Conservation (phyloP, 2,113 vertebrate genomes). For the Puma concolor region DNA sequence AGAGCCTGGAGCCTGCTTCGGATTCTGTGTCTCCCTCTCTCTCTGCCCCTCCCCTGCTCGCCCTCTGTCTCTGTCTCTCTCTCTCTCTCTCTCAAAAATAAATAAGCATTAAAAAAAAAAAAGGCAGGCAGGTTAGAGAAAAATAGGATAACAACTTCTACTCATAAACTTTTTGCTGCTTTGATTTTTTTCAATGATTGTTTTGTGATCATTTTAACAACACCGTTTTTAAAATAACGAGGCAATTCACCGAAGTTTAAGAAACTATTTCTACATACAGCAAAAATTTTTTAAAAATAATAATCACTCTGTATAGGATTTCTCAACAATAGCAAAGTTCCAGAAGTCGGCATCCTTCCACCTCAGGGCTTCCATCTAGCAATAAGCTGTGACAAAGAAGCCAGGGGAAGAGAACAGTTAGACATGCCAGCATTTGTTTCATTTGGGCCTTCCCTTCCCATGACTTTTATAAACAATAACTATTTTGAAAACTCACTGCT, state of each 20-base stretch:
- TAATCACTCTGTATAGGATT: neutral
- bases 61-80: no score
- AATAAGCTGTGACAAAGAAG: neutral
- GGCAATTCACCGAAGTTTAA: neutral
- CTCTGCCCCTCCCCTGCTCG: no score
- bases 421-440: neutral
- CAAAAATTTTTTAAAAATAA: neutral
- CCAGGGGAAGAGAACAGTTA: neutral
- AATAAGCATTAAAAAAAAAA: no score
- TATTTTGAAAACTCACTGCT: slow-evolving; percentile 5
- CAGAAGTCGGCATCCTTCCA: neutral
- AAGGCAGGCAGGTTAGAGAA: neutral
- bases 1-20: no score
- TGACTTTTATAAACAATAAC: neutral
- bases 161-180: neutral
- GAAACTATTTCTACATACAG: neutral
- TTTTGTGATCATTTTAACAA: slow-evolving; percentile 6
- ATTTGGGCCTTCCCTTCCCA: neutral
- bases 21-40: no score
- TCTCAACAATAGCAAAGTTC: neutral
- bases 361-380: neutral
- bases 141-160: neutral
- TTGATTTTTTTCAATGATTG: neutral
- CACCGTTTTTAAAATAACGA: neutral
- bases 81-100: no score